phyloP scores from a whole-genome alignment of 2,888 invertebrate species.

The Trypoxylon attenuatum region DNA sequence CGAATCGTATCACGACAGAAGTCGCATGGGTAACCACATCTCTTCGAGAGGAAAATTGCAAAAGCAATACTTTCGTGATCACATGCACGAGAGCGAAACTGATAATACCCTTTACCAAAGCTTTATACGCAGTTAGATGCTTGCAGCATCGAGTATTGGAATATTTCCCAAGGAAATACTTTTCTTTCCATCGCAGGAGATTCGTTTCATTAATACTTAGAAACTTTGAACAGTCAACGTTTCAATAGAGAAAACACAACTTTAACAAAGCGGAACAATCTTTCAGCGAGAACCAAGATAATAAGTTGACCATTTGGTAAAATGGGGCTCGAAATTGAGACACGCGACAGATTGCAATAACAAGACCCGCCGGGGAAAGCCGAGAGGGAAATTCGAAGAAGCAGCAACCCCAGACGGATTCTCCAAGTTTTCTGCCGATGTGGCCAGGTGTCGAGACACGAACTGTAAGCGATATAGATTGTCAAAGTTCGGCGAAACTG shows the following conservation, averaged over 20 bases:
- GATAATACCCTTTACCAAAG: neutral
- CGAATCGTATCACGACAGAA: slow-evolving; percentile 5
- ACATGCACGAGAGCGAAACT: slow-evolving; percentile 4
- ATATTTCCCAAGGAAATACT: no score
- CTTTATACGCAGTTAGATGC: no score
- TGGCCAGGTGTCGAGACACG: slow-evolving; percentile 67
- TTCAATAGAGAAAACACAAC: no score
- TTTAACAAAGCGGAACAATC: no score
- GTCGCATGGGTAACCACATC: slow-evolving; percentile 20
- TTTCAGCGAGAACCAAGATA: no score
- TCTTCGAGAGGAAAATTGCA: slow-evolving; percentile 19
- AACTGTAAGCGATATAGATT: slow-evolving; percentile 65
- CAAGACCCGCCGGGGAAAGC: slow-evolving; percentile 9
- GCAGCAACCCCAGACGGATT: slow-evolving; percentile 8
- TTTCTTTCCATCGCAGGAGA: no score
- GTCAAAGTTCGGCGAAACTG: slow-evolving; percentile 65
- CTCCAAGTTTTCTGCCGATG: slow-evolving; percentile 57
- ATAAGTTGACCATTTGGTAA: no score
- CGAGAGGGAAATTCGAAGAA: slow-evolving; percentile 32
- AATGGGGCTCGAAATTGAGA: neutral
- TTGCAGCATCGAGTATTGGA: no score
- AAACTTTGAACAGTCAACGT: no score
- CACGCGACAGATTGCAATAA: slow-evolving; percentile 3
- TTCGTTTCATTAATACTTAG: no score
- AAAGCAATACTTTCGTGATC: slow-evolving; percentile 6